Evolutionary conservation across 2,888 invertebrate species (phyloP).

Genomic region (Gandaritis pyraliata): DNA sequence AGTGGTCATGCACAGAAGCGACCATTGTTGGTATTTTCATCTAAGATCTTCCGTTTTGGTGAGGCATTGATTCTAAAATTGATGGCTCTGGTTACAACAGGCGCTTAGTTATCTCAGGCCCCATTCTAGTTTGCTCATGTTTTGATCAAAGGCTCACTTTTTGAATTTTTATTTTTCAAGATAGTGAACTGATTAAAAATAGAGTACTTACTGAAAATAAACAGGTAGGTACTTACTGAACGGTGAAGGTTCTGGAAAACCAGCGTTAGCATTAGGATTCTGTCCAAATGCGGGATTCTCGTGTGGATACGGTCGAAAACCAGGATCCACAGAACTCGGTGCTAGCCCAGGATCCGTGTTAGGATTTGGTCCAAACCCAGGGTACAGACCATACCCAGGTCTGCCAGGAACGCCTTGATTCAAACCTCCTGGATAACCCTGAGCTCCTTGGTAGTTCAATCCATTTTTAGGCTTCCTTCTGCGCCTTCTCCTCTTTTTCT

Average conservation of each 20-base stretch:
- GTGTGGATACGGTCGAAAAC: not conserved
- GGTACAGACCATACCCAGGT: conserved; percentile 21
- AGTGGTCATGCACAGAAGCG: too few species aligned
- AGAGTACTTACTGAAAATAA: too few species aligned
- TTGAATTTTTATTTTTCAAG: too few species aligned
- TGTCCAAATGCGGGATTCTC: conserved; percentile 34
- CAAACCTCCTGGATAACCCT: conserved; percentile 21
- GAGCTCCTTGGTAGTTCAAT: conserved; percentile 20
- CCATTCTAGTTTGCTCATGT: too few species aligned
- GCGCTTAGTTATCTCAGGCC: too few species aligned
- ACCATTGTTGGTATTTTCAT: too few species aligned
- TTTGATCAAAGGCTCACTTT: too few species aligned
- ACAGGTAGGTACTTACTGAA: conserved; percentile 25
- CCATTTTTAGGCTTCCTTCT: conserved; percentile 51
- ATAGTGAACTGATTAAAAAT: too few species aligned
- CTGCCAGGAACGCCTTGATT: conserved; percentile 6
- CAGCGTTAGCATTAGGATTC: conserved; percentile 26
- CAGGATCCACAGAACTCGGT: not conserved
- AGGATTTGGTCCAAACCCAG: conserved; percentile 1
- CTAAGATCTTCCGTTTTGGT: too few species aligned
- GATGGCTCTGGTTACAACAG: too few species aligned
- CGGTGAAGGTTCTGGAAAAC: conserved; percentile 37
- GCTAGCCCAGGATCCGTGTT: conserved; percentile 1
- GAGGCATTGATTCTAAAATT: too few species aligned
- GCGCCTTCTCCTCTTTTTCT: conserved; percentile 52